Percentiles rank a stretch among this genome's conserved stretches.
These are phyloP conservation scores for Bombus turneri DNA, from an alignment of 1,140 invertebrate species.

Conservation along the genomic window DNA sequence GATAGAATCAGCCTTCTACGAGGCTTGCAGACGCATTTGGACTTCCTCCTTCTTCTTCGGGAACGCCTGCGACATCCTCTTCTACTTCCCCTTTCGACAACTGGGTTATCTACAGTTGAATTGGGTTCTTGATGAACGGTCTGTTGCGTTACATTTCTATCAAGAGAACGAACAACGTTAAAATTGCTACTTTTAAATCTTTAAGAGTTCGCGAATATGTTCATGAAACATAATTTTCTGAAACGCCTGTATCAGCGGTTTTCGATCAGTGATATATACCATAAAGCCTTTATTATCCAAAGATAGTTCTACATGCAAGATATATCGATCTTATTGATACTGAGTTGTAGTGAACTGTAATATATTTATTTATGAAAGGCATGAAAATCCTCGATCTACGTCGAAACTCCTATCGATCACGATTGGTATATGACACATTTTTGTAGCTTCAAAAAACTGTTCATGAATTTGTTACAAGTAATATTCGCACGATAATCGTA, in stretches of 20 bases:
- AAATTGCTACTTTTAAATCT: background rate
- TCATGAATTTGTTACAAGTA: background rate
- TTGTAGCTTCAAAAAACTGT: too few relatives aligned
- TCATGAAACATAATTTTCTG: background rate
- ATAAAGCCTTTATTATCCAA: background rate
- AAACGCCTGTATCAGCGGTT: too few relatives aligned
- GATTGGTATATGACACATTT: background rate
- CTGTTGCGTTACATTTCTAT: background rate
- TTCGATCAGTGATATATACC: too few relatives aligned
- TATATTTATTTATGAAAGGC: background rate
- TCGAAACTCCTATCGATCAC: too few relatives aligned
- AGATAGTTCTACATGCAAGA: background rate
- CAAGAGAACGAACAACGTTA: background rate
- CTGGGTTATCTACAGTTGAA: too few relatives aligned
- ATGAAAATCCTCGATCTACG: background rate
- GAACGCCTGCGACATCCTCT: background rate
- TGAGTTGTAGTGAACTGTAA: background rate
- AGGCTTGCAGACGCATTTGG: constrained; percentile 31
- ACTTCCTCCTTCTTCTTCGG: background rate
- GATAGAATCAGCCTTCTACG: constrained; percentile 28
- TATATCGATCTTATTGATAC: background rate
- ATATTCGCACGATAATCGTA: background rate
- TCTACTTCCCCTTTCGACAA: background rate
- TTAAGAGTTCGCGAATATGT: background rate
- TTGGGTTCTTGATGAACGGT: background rate